These are phyloP conservation scores for Plecturocebus donacophilus DNA, from an alignment of 2,113 vertebrate genomes.

Conservation along the genomic window DNA sequence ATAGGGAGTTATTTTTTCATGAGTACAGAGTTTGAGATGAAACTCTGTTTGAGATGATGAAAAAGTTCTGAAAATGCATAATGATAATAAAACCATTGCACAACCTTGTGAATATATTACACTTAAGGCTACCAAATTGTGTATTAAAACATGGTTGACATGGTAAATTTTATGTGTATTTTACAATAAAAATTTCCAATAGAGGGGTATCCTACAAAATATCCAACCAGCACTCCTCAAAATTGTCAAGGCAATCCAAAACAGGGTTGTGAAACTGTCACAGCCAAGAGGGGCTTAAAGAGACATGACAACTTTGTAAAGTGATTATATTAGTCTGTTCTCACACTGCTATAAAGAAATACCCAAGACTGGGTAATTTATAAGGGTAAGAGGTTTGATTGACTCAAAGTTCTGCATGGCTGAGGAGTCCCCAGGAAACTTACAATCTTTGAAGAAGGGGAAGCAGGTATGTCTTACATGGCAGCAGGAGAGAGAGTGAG, in stretches of 20 bases:
- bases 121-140: not conserved
- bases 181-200: not conserved
- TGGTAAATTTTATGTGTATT: not conserved
- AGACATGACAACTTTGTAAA: not conserved
- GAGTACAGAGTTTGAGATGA: not conserved
- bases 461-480: no score
- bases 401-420: no score
- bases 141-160: not conserved
- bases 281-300: not conserved
- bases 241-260: not conserved
- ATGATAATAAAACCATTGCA: not conserved
- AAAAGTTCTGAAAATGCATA: not conserved
- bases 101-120: not conserved
- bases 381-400: no score
- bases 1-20: not conserved
- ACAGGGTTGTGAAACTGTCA: not conserved
- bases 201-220: not conserved
- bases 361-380: no score
- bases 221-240: not conserved
- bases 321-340: no score
- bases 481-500: no score
- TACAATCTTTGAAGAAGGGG: no score
- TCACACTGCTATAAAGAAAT: no score
- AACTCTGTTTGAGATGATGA: not conserved
- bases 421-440: no score